A percentile compares a stretch with the other conserved stretches of the same genome.
These are phyloP conservation scores for Thereva unica DNA, from an alignment of 2,888 invertebrate genomes.

Conservation along the genomic window DNA sequence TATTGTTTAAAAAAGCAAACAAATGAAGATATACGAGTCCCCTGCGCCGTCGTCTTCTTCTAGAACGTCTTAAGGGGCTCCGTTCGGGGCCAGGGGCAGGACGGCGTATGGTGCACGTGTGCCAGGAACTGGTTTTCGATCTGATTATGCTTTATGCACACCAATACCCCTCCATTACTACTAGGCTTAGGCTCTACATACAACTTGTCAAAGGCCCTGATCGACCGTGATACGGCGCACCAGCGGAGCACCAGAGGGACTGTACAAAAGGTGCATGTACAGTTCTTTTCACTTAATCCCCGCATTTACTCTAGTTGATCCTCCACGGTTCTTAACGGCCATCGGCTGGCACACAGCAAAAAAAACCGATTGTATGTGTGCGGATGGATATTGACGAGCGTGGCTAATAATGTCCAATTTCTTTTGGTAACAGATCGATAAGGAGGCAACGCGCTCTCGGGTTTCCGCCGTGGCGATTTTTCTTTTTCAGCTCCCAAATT, in stretches of 20 bases:
- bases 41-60: constrained; percentile 7
- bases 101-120: constrained; percentile 24
- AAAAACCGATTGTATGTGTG: neutral
- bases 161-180: constrained; percentile 25
- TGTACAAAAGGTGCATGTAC: constrained; percentile 24
- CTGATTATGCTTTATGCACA: constrained; percentile 26
- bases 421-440: constrained; percentile 30
- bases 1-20: constrained; percentile 35
- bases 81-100: neutral
- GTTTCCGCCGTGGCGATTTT: constrained; percentile 11
- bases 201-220: constrained; percentile 14
- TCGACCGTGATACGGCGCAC: constrained; percentile 8
- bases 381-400: constrained; percentile 12
- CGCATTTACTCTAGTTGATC: constrained; percentile 29
- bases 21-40: constrained; percentile 35
- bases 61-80: constrained; percentile 2
- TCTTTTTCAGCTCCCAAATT: constrained; percentile 17
- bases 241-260: constrained; percentile 1
- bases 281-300: constrained; percentile 36
- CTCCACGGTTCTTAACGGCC: constrained; percentile 35
- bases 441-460: constrained; percentile 13
- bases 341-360: neutral
- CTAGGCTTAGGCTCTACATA: neutral
- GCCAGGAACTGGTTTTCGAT: constrained; percentile 34
- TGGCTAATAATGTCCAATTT: constrained; percentile 30